Evolutionary conservation across 2,797 vertebrate genomes (phyloP).

Genomic region (Microctenopoma steveboyesi): DNA sequence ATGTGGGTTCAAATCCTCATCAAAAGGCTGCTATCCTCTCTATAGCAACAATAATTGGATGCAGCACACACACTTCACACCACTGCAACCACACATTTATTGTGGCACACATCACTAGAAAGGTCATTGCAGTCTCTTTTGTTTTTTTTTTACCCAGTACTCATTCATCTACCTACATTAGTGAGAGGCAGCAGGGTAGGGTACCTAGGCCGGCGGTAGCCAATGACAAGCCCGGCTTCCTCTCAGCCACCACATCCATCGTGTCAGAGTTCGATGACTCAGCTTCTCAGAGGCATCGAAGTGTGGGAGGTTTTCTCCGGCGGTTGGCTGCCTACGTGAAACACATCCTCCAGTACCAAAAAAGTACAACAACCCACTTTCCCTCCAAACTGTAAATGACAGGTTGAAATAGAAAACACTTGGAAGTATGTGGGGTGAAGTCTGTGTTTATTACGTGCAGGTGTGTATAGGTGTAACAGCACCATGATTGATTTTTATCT

Average conservation of each 20-base stretch:
- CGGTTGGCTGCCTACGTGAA: constrained; percentile 70
- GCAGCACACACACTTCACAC: constrained; percentile 11
- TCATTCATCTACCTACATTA: constrained; percentile 58
- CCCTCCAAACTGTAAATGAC: constrained; percentile 41
- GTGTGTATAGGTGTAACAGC: constrained; percentile 18
- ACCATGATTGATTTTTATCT: constrained; percentile 12
- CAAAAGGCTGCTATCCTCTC: constrained; percentile 10
- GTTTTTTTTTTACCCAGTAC: constrained; percentile 44
- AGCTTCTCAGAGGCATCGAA: constrained; percentile 73
- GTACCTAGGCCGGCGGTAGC: constrained; percentile 33
- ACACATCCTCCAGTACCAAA: constrained; percentile 61
- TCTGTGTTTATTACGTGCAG: constrained; percentile 21
- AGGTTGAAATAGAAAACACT: constrained; percentile 35
- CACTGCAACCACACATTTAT: background rate
- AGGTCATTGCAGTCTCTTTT: constrained; percentile 43
- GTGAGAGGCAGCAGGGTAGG: constrained; percentile 51
- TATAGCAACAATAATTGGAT: constrained; percentile 5
- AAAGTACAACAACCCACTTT: constrained; percentile 56
- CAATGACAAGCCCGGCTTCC: constrained; percentile 52
- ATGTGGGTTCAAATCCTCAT: constrained; percentile 28
- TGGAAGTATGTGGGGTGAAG: constrained; percentile 11
- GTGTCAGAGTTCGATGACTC: constrained; percentile 75
- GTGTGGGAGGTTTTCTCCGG: constrained; percentile 76
- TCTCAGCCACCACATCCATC: constrained; percentile 65
- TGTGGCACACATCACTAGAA: constrained; percentile 23